Evolutionary conservation across 2,113 vertebrate genomes (phyloP).

Genomic region (Myrmecophaga tridactyla): DNA sequence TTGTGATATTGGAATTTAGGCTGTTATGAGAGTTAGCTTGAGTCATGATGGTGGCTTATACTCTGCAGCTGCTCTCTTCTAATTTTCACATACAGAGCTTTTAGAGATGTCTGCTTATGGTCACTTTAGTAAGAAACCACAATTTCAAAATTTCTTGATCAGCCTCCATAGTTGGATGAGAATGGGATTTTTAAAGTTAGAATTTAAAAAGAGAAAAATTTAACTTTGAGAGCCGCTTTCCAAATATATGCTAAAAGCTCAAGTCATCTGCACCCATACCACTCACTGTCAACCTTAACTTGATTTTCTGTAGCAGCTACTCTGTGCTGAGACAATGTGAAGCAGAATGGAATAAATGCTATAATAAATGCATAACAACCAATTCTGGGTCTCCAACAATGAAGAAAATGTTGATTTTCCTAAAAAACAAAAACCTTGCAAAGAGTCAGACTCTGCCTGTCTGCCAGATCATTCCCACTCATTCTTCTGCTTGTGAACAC

Average conservation of each 20-base stretch:
- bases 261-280: no score
- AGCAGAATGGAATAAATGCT: neutral
- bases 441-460: neutral
- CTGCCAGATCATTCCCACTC: neutral
- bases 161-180: no score
- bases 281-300: no score
- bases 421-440: neutral
- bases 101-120: neutral
- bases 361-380: neutral
- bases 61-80: neutral
- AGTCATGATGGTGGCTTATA: neutral
- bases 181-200: no score
- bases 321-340: neutral
- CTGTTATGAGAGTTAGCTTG: neutral
- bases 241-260: no score
- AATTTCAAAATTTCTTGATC: neutral
- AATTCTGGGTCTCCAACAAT: no score
- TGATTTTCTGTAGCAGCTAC: neutral
- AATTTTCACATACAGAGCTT: neutral
- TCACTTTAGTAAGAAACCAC: neutral
- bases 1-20: neutral
- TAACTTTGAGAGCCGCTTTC: no score
- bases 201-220: no score
- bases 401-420: neutral
- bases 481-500: neutral